Base-by-base conservation (phyloP, 2,797 vertebrate genomes). In the Apogon talboti region DNA sequence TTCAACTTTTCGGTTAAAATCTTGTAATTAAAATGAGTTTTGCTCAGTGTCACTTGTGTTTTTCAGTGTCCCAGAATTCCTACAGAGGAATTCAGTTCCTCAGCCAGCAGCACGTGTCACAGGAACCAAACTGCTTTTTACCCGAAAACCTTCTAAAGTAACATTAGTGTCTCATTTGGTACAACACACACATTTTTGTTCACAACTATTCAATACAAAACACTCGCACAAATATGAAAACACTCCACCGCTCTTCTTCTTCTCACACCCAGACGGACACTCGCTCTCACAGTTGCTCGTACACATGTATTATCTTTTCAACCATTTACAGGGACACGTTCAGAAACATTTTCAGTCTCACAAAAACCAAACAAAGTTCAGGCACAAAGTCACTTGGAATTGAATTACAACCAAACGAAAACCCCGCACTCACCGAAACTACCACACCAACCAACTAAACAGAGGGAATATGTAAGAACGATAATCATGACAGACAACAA, bases 401-500 rank as follows among this genome's bases (percentile, higher is more conserved):
- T 87, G 73, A 90, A 87, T 88, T 84, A 93, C 84, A 74, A 87
- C 87, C 87, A 92, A 90, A 92, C 85, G 55, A 81, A 88, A 90
- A 81, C 79, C 91, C 91, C 78, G 86, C 87, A 90, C 83, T 90
- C 91, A 92, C 89, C 88, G 75, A 87, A 92, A 92, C 93, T 94
- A 94, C 84, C 87, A 94, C 93, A 93, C 72, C 92, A 91, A 89
- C 91, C 92, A 86, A 90, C 92, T 93, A 91, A 90, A 92, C 90
- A 93, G 78, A 87, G 89, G 93, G 87, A 67, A 82, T 78, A 64
- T 90, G 91, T 91, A 93, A 94, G 92, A 93, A 93, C 91, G 91
- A 93, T 92, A 90, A 93, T 94, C 93, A 93, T 94, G 93, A 94
- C 92, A 92, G 90, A 93, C 85, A 76, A 91, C 81, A 81, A 88